Percentiles rank a stretch among this genome's conserved stretches.
These are phyloP conservation scores for Drosophila ficusphila DNA, from an alignment of 1,140 invertebrate species.

Conservation along the genomic window DNA sequence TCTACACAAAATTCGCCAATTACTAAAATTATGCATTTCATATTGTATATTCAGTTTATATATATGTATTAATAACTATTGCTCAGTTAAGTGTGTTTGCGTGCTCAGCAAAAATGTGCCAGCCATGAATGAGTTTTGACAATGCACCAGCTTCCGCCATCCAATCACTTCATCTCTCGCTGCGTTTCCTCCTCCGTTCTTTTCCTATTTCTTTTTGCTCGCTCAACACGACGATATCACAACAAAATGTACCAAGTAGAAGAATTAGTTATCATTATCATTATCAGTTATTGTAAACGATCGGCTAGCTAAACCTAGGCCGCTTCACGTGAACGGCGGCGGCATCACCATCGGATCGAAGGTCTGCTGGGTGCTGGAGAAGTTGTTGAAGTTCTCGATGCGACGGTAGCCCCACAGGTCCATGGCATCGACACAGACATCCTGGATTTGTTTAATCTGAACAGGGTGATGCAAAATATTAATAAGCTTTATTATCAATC, in stretches of 20 bases:
- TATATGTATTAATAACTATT: constrained; percentile 72
- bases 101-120: constrained; percentile 70
- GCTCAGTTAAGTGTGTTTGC: constrained; percentile 76
- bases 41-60: constrained; percentile 56
- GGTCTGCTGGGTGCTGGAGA: constrained; percentile 65
- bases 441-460: constrained; percentile 85
- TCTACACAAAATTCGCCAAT: constrained; percentile 81
- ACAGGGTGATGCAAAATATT: neutral
- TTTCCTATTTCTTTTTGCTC: constrained; percentile 56
- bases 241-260: constrained; percentile 83
- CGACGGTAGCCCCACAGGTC: constrained; percentile 91
- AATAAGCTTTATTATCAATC: neutral
- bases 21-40: constrained; percentile 72
- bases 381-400: constrained; percentile 84
- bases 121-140: constrained; percentile 52
- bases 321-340: constrained; percentile 79
- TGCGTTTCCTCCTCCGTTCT: neutral
- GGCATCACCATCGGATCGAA: constrained; percentile 82
- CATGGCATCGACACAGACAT: constrained; percentile 90
- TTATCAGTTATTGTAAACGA: constrained; percentile 57
- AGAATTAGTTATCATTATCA: constrained; percentile 75
- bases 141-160: constrained; percentile 33
- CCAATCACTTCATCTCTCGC: neutral
- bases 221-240: constrained; percentile 80
- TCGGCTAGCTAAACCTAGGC: constrained; percentile 29